phyloP scores from a whole-genome alignment of 2,888 invertebrate species.

The Hypselothyrea guttata region DNA sequence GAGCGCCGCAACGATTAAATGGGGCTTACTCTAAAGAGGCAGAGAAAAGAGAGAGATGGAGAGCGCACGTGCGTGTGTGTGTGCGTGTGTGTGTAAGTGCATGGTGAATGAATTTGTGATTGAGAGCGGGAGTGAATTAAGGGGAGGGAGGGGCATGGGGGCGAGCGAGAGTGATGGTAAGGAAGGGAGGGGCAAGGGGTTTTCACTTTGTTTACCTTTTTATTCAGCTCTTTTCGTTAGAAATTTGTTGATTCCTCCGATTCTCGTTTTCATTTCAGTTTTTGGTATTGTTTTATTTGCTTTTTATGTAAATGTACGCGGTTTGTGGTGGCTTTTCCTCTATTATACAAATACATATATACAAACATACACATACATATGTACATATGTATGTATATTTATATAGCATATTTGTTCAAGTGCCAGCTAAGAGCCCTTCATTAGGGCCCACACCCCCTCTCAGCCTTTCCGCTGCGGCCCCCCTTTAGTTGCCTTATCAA shows the following conservation, averaged over 20 bases:
- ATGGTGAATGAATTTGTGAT: background rate
- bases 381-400: conserved; percentile 4
- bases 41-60: background rate
- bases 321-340: conserved; percentile 20
- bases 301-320: conserved; percentile 44
- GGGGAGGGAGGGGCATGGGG: too few species aligned
- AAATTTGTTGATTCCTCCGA: conserved; percentile 31
- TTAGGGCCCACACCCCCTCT: background rate
- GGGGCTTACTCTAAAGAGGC: background rate
- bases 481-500: too few species aligned
- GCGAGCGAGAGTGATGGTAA: too few species aligned
- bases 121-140: too few species aligned
- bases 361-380: background rate
- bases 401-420: background rate
- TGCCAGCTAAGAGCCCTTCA: conserved; percentile 1
- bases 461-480: too few species aligned
- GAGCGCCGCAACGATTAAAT: background rate
- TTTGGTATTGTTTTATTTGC: conserved; percentile 51
- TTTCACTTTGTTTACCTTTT: conserved; percentile 22
- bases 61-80: background rate
- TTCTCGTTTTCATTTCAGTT: conserved; percentile 35
- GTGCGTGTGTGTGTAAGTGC: background rate
- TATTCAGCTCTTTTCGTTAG: conserved; percentile 29
- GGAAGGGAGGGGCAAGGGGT: too few species aligned
- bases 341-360: background rate